These are phyloP conservation scores for Spea multiplicata DNA, from an alignment of 2,113 vertebrate genomes.

Conservation along the genomic window DNA sequence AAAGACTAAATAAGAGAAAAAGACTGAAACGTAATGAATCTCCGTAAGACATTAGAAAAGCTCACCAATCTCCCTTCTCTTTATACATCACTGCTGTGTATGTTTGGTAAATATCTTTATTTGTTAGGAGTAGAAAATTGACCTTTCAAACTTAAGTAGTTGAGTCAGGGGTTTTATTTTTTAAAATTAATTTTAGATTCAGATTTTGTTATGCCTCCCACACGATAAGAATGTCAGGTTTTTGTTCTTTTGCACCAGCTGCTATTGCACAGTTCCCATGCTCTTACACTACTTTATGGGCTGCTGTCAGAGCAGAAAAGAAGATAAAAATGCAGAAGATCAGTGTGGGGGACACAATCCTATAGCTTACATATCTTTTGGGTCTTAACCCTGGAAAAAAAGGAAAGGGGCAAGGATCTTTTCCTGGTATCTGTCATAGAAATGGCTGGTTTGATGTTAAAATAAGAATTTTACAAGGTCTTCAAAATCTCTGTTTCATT, in stretches of 20 bases:
- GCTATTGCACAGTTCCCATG: conserved; percentile 1
- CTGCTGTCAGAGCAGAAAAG: neutral
- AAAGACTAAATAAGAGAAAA: too few relatives aligned
- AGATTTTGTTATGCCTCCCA: conserved; percentile 8
- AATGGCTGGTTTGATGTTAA: too few relatives aligned
- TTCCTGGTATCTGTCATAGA: too few relatives aligned
- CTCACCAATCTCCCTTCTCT: neutral
- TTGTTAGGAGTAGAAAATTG: neutral
- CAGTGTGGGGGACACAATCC: neutral
- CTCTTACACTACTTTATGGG: neutral
- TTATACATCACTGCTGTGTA: neutral
- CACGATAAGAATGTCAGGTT: conserved; percentile 14
- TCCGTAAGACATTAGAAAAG: too few relatives aligned
- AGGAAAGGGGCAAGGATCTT: too few relatives aligned
- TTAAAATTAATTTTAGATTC: conserved; percentile 7
- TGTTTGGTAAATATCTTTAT: neutral
- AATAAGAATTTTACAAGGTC: too few relatives aligned
- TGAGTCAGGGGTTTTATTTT: conserved; percentile 18
- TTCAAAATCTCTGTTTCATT: too few relatives aligned
- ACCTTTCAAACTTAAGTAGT: conserved; percentile 1
- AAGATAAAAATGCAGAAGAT: neutral
- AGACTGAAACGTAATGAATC: too few relatives aligned
- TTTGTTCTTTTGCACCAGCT: conserved; percentile 5
- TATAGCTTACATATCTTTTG: neutral
- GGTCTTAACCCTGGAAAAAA: too few relatives aligned